Evolutionary conservation across 2,113 vertebrate species (phyloP).

Genomic region (Miniopterus natalensis): DNA sequence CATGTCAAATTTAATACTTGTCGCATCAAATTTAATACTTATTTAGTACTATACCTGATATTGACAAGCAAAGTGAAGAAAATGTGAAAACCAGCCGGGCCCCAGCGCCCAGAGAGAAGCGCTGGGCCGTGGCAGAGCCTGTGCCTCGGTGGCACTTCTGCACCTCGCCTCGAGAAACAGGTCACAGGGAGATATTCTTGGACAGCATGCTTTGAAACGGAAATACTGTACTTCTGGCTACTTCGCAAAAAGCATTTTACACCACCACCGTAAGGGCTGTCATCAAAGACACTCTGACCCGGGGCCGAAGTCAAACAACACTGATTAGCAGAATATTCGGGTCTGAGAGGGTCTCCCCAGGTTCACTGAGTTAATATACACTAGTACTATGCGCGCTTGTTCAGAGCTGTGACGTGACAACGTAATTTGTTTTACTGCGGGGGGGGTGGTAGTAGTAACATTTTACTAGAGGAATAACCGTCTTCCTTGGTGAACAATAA

Average conservation of each 20-base stretch:
- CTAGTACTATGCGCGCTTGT: not conserved
- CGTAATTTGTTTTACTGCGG: not conserved
- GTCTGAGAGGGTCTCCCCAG: not conserved
- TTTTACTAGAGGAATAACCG: conserved; percentile 22
- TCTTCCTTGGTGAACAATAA: not conserved
- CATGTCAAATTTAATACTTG: not conserved
- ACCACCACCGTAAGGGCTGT: not conserved
- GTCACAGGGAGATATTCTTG: not conserved
- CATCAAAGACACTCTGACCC: not conserved
- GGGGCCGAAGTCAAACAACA: not conserved
- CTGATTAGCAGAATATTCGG: not conserved
- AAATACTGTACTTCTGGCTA: not conserved
- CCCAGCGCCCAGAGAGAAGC: not conserved
- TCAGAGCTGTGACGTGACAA: not conserved
- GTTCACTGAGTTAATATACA: not conserved
- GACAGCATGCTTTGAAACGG: not conserved
- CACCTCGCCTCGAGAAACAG: not conserved
- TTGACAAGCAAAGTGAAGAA: not conserved
- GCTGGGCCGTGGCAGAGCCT: too few species aligned
- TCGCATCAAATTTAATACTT: not conserved
- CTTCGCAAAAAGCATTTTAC: not conserved
- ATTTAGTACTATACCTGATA: conserved; percentile 1
- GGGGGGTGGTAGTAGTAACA: not conserved
- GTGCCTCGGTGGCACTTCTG: not conserved
- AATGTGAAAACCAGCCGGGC: conserved; percentile 16